Evolutionary conservation across 2,113 vertebrate species (phyloP).

Genomic region (Sylvietta virens): DNA sequence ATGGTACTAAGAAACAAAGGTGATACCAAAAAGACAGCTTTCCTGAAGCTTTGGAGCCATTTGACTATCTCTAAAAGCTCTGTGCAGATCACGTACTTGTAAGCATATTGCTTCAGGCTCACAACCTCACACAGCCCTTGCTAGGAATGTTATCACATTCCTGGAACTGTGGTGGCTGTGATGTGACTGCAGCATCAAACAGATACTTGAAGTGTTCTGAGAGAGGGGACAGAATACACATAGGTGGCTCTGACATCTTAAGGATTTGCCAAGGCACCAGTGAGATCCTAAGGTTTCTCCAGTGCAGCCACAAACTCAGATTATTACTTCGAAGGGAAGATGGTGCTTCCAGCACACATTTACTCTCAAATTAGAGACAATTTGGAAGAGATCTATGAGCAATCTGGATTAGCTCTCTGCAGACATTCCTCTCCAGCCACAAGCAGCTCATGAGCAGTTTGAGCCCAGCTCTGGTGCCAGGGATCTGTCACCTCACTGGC

Average conservation of each 20-base stretch:
- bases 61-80: background rate
- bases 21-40: background rate
- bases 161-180: background rate
- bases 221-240: background rate
- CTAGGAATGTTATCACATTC: fast-evolving
- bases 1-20: background rate
- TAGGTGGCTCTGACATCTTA: background rate
- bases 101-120: background rate
- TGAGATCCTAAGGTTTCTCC: background rate
- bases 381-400: conserved; percentile 21
- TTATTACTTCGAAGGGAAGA: background rate
- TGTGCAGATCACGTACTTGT: background rate
- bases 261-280: background rate
- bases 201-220: background rate
- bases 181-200: background rate
- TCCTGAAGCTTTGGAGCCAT: background rate
- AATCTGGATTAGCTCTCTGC: conserved; percentile 27
- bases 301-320: background rate
- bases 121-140: background rate
- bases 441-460: conserved; percentile 30
- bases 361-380: background rate
- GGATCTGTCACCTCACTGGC: conserved; percentile 55
- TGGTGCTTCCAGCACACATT: background rate
- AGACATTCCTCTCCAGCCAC: conserved; percentile 34
- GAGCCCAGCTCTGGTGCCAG: background rate